Percentiles rank a stretch among this genome's conserved stretches.
phyloP scores from a whole-genome alignment of 2,888 invertebrate species.

The Ormyrus rosae region DNA sequence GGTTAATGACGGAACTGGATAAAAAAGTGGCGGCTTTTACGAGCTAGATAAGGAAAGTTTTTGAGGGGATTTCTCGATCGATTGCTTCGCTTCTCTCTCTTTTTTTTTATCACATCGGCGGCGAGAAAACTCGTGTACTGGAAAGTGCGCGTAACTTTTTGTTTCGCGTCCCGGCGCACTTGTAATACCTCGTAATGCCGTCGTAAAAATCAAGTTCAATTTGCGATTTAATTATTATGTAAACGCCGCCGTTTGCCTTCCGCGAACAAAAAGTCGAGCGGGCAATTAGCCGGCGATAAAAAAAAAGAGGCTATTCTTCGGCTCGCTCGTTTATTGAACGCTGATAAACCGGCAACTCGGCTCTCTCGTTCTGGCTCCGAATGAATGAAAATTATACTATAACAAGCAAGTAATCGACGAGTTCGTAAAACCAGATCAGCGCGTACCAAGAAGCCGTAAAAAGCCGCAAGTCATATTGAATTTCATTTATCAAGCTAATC shows the following conservation, averaged over 20 bases:
- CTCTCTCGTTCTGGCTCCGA: conserved; percentile 2
- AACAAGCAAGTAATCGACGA: neutral
- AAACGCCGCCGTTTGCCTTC: neutral
- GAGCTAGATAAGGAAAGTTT: too few relatives aligned
- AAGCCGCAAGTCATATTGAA: conserved; percentile 28
- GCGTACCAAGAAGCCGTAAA: neutral
- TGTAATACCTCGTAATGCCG: neutral
- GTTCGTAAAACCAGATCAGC: neutral
- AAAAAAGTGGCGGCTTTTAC: too few relatives aligned
- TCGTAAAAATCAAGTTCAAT: conserved; percentile 26
- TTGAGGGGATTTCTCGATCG: too few relatives aligned
- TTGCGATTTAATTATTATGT: conserved; percentile 8
- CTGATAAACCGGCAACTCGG: neutral
- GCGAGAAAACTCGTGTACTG: too few relatives aligned
- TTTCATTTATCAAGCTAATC: conserved; percentile 34
- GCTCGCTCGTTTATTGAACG: neutral
- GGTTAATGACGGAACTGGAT: too few relatives aligned
- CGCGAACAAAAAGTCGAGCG: neutral
- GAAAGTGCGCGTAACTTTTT: too few relatives aligned
- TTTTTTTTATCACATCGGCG: too few relatives aligned
- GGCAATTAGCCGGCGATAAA: neutral
- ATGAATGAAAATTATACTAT: conserved; percentile 48
- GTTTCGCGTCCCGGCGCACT: too few relatives aligned
- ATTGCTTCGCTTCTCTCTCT: too few relatives aligned
- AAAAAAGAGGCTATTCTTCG: neutral